A percentile compares a stretch with the other conserved stretches of the same genome.
Evolutionary conservation across 1,140 invertebrate species (phyloP).

Genomic region (Caenorhabditis elegans): WBcel235 BX284606.5:4962501-4963000

Average conservation of each 20-base stretch:
- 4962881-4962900: constrained; percentile 95
- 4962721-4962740: not conserved
- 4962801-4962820: constrained; percentile 74
- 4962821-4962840: constrained; percentile 74
- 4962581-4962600: constrained; percentile 15
- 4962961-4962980: constrained; percentile 71
- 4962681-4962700: constrained; percentile 14
- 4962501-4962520: constrained; percentile 28
- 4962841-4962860: constrained; percentile 72
- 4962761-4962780: constrained; percentile 16
- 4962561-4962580: constrained; percentile 12
- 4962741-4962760: not conserved
- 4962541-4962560: constrained; percentile 33
- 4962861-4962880: constrained; percentile 84
- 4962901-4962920: constrained; percentile 94
- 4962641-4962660: constrained; percentile 26
- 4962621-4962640: constrained; percentile 21
- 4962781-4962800: constrained; percentile 52
- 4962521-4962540: constrained; percentile 32
- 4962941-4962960: constrained; percentile 71
- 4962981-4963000: constrained; percentile 70
- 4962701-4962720: constrained; percentile 25
- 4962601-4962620: constrained; percentile 28
- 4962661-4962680: constrained; percentile 12
- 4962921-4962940: constrained; percentile 81